Evolutionary conservation across 2,113 vertebrate species (phyloP).

Genomic region (Mola mola): DNA sequence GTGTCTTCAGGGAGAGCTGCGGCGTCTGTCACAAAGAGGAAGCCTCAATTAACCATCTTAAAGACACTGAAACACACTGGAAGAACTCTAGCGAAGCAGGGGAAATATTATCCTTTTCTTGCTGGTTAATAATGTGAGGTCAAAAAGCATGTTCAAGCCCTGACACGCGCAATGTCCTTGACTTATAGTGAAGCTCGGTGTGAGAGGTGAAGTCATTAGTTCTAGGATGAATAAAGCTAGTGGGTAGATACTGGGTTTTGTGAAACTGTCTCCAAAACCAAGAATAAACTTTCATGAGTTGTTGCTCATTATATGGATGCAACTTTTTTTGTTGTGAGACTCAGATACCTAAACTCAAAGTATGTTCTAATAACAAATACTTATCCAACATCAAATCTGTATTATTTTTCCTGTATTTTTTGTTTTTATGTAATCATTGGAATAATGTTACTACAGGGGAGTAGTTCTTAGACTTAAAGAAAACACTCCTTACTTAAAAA

Average conservation of each 20-base stretch:
- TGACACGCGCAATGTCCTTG: neutral
- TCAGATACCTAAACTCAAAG: too few species aligned
- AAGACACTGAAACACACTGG: conserved; percentile 78
- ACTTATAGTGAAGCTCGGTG: neutral
- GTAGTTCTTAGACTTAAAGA: too few species aligned
- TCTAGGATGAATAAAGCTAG: neutral
- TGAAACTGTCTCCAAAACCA: too few species aligned
- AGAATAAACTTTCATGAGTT: neutral
- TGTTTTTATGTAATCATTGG: too few species aligned
- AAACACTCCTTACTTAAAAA: too few species aligned
- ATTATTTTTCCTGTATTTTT: too few species aligned
- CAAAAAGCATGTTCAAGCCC: conserved; percentile 2
- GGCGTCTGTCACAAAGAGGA: conserved; percentile 76
- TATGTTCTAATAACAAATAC: too few species aligned
- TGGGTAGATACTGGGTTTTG: too few species aligned
- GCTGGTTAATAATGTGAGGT: conserved; percentile 41
- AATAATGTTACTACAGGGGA: too few species aligned
- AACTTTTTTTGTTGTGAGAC: too few species aligned
- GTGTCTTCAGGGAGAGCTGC: conserved; percentile 84
- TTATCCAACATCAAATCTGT: too few species aligned
- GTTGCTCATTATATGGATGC: neutral
- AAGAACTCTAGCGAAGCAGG: conserved; percentile 45
- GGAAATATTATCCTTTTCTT: conserved; percentile 61
- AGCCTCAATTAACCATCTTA: conserved; percentile 89
- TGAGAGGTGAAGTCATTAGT: neutral